Conservation (phyloP, 2,888 invertebrate species). For the Hofmannophila pseudospretella region DNA sequence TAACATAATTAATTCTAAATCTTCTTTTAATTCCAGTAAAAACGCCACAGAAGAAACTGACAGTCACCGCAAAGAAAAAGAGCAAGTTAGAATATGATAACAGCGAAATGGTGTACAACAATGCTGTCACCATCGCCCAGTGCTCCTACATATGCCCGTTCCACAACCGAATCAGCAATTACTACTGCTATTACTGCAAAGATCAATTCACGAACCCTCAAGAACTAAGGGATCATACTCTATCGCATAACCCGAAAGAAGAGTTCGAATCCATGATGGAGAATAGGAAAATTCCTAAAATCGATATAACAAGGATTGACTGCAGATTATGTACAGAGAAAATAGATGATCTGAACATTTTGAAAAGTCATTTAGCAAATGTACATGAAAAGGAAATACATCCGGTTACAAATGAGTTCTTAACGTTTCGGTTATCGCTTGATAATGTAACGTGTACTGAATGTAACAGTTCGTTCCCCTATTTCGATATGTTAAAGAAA, state of each 20-base stretch:
- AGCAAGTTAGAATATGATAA: slow-evolving; percentile 34
- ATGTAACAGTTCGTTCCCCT: slow-evolving; percentile 50
- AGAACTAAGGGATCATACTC: slow-evolving; percentile 56
- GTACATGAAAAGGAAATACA: slow-evolving; percentile 37
- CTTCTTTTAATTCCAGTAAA: slow-evolving; percentile 15
- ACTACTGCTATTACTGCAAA: slow-evolving; percentile 63
- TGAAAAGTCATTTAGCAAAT: slow-evolving; percentile 44
- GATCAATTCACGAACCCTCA: slow-evolving; percentile 60
- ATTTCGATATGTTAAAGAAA: slow-evolving; percentile 56
- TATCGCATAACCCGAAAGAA: slow-evolving; percentile 47
- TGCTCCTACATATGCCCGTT: slow-evolving; percentile 62
- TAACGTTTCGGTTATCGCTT: slow-evolving; percentile 51
- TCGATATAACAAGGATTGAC: slow-evolving; percentile 61
- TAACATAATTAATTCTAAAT: too few relatives aligned
- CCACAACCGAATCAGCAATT: slow-evolving; percentile 55
- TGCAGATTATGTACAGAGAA: slow-evolving; percentile 53
- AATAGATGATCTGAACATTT: slow-evolving; percentile 45
- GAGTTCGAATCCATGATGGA: slow-evolving; percentile 49
- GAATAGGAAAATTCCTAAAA: slow-evolving; percentile 60
- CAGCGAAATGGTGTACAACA: slow-evolving; percentile 46
- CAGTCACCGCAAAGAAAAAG: slow-evolving; percentile 21
- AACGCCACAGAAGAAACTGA: slow-evolving; percentile 14
- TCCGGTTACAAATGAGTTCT: slow-evolving; percentile 49
- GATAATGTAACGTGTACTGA: slow-evolving; percentile 55
- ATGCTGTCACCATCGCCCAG: slow-evolving; percentile 49